Evolutionary conservation across 2,113 vertebrate genomes (phyloP).

Genomic region (Melanotaenia duboulayi): DNA sequence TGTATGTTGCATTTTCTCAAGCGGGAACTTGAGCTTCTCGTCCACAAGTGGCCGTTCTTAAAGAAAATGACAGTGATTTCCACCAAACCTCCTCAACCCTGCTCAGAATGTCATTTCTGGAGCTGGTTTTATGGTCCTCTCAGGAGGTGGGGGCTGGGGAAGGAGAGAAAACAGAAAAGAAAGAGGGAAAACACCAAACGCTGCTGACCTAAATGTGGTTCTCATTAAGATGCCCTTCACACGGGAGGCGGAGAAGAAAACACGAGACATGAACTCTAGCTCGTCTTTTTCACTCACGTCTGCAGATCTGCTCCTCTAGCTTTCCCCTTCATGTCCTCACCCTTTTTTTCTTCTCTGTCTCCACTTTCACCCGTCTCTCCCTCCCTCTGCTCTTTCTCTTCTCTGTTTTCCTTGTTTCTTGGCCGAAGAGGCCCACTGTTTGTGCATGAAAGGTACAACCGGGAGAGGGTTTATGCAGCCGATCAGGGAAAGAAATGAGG

Average conservation of each 20-base stretch:
- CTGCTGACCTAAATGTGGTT: constrained; percentile 71
- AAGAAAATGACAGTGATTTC: constrained; percentile 41
- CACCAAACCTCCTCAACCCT: constrained; percentile 5
- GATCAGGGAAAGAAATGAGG: constrained; percentile 19
- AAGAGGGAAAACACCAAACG: constrained; percentile 11
- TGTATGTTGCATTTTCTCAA: constrained; percentile 8
- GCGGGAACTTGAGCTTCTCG: neutral
- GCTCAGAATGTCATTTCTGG: constrained; percentile 34
- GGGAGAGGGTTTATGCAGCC: neutral
- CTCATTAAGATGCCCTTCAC: constrained; percentile 72
- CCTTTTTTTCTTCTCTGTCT: constrained; percentile 37
- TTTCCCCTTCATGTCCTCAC: constrained; percentile 16
- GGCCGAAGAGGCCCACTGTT: constrained; percentile 32
- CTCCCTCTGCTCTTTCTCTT: constrained; percentile 1
- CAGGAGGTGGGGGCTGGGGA: constrained; percentile 6
- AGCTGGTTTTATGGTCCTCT: constrained; percentile 30
- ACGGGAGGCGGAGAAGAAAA: constrained; percentile 21
- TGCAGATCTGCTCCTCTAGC: neutral
- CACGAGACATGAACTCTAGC: constrained; percentile 40
- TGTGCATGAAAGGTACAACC: constrained; percentile 23
- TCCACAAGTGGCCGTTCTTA: constrained; percentile 16
- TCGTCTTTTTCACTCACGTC: neutral
- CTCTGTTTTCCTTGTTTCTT: constrained; percentile 8
- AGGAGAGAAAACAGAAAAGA: neutral
- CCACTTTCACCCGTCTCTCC: neutral